Percentiles rank a stretch among this genome's conserved stretches.
phyloP scores from a whole-genome alignment of 1,140 invertebrate genomes.

The Medauroidea extradentata region DNA sequence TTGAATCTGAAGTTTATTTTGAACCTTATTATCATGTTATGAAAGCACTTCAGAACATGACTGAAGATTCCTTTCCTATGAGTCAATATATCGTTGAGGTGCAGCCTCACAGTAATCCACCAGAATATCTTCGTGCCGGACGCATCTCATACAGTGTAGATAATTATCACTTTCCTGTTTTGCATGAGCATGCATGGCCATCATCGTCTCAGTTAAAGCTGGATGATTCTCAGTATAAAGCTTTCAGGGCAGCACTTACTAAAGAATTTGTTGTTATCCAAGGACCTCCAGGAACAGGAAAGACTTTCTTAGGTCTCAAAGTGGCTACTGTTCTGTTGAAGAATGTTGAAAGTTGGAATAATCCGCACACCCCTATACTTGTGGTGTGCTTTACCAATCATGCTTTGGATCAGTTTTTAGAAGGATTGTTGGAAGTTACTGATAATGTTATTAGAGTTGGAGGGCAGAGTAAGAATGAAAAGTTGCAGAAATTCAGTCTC shows the following conservation, averaged over 20 bases:
- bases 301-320: conserved; percentile 47
- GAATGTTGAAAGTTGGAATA: conserved; percentile 24
- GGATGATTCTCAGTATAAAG: conserved; percentile 31
- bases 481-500: conserved; percentile 17
- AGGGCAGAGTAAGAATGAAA: conserved; percentile 39
- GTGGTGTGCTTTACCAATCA: conserved; percentile 58
- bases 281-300: conserved; percentile 54
- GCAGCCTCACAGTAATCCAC: conserved; percentile 15
- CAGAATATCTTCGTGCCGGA: conserved; percentile 11
- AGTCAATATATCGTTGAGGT: conserved; percentile 29
- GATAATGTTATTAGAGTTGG: conserved; percentile 47
- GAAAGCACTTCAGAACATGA: conserved; percentile 24
- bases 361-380: conserved; percentile 43
- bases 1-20: conserved; percentile 50
- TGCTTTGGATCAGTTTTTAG: conserved; percentile 58
- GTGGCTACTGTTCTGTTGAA: conserved; percentile 32
- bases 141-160: neutral
- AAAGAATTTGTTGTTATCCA: conserved; percentile 50
- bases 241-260: conserved; percentile 30
- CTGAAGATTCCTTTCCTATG: conserved; percentile 28
- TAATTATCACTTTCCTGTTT: conserved; percentile 6
- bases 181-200: conserved; percentile 28
- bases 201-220: conserved; percentile 20
- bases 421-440: conserved; percentile 42
- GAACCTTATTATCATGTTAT: conserved; percentile 32